These are phyloP conservation scores for Amiota communis DNA, from an alignment of 2,888 invertebrate genomes.

Conservation along the genomic window DNA sequence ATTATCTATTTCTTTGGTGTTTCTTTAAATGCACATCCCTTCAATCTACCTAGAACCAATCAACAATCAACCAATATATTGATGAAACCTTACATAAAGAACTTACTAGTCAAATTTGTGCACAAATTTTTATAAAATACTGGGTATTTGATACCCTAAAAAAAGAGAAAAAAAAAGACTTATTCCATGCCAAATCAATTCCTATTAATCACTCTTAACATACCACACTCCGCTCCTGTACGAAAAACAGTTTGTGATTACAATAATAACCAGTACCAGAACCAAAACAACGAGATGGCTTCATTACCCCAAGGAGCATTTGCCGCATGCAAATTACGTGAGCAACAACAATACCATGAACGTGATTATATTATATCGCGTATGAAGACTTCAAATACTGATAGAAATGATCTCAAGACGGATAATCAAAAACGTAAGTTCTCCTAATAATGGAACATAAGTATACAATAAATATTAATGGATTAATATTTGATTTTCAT, in stretches of 20 bases:
- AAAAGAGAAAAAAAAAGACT: conserved; percentile 1
- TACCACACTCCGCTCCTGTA: background rate
- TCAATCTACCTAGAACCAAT: background rate
- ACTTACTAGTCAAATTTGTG: too few relatives aligned
- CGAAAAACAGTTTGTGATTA: background rate
- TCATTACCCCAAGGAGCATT: conserved; percentile 86
- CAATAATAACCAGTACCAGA: conserved; percentile 36
- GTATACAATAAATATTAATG: background rate
- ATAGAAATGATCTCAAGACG: conserved; percentile 64
- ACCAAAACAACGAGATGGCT: conserved; percentile 75
- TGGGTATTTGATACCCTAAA: background rate
- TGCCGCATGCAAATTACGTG: conserved; percentile 81
- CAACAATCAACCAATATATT: background rate
- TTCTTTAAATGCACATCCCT: conserved; percentile 3
- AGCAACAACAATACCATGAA: conserved; percentile 53
- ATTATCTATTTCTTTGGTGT: background rate
- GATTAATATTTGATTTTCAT: conserved; percentile 43
- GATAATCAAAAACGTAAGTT: conserved; percentile 68
- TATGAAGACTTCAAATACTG: conserved; percentile 70
- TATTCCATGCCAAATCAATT: conserved; percentile 24
- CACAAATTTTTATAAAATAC: too few relatives aligned
- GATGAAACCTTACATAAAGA: too few relatives aligned
- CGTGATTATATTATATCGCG: conserved; percentile 76
- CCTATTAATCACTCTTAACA: conserved; percentile 15
- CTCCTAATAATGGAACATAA: background rate